Evolutionary conservation across 2,797 vertebrate genomes (phyloP).

Genomic region (Sebastolobus altivelis): DNA sequence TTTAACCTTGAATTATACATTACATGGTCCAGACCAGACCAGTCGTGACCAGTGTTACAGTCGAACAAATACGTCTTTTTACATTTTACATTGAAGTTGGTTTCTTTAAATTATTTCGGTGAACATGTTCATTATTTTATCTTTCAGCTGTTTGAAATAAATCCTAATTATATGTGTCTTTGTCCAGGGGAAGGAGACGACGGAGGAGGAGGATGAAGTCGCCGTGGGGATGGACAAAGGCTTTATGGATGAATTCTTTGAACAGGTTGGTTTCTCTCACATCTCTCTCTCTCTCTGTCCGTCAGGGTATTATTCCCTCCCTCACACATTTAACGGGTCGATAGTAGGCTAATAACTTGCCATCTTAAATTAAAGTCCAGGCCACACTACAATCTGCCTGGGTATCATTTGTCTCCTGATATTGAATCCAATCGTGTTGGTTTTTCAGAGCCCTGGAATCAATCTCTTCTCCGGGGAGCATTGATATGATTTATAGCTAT

Average conservation of each 20-base stretch:
- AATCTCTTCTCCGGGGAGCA: conserved; percentile 27
- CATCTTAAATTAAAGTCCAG: conserved; percentile 13
- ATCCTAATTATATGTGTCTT: conserved; percentile 38
- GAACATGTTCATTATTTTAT: neutral
- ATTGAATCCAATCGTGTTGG: conserved; percentile 29
- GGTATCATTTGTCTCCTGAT: conserved; percentile 17
- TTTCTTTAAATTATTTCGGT: neutral
- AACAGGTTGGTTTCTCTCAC: conserved; percentile 88
- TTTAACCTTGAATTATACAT: conserved; percentile 54
- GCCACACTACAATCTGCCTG: conserved; percentile 1
- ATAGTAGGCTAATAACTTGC: conserved; percentile 12
- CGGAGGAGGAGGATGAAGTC: conserved; percentile 94
- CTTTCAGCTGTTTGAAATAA: neutral
- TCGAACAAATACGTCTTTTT: neutral
- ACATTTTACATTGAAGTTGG: neutral
- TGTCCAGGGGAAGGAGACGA: conserved; percentile 91
- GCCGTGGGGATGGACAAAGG: conserved; percentile 92
- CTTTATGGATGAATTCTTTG: conserved; percentile 98
- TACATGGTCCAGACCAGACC: neutral
- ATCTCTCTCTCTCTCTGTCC: neutral
- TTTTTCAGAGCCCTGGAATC: conserved; percentile 45
- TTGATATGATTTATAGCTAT: conserved; percentile 50
- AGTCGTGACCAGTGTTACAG: neutral
- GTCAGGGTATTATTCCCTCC: neutral
- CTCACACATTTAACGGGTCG: conserved; percentile 1